Conservation (phyloP, 2,888 invertebrate genomes). For the Morpho achilles region DNA sequence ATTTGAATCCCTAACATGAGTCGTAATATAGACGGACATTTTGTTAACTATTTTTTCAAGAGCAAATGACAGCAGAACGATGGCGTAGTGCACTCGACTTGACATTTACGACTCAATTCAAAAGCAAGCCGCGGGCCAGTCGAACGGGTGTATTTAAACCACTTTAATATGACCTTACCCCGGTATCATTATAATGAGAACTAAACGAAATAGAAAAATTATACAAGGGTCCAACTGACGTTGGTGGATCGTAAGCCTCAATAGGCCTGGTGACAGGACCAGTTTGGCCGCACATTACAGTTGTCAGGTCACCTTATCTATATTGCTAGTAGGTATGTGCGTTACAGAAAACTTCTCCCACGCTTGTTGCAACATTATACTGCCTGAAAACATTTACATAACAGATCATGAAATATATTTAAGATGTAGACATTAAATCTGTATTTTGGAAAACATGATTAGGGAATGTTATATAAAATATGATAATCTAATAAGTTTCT, state of each 20-base stretch:
- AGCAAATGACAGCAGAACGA: constrained; percentile 66
- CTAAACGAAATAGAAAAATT: constrained; percentile 32
- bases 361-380: constrained; percentile 35
- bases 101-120: constrained; percentile 78
- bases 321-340: constrained; percentile 45
- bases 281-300: constrained; percentile 62
- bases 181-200: constrained; percentile 18
- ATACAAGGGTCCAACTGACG: constrained; percentile 41
- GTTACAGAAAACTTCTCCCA: constrained; percentile 50
- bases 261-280: constrained; percentile 59
- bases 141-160: constrained; percentile 57
- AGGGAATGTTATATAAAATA: no score
- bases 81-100: constrained; percentile 62
- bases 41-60: constrained; percentile 35
- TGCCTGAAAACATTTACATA: no score
- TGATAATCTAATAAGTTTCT: no score
- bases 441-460: no score
- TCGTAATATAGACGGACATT: constrained; percentile 47
- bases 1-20: constrained; percentile 36
- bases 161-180: constrained; percentile 52
- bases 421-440: no score
- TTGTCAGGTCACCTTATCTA: constrained; percentile 66
- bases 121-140: constrained; percentile 59
- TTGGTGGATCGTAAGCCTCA: constrained; percentile 52
- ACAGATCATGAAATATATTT: no score